Evolutionary conservation across 2,113 vertebrate genomes (phyloP), one percentile per base, ranked within the genome.

Genomic region (Myrmecophaga tridactyla): DNA sequence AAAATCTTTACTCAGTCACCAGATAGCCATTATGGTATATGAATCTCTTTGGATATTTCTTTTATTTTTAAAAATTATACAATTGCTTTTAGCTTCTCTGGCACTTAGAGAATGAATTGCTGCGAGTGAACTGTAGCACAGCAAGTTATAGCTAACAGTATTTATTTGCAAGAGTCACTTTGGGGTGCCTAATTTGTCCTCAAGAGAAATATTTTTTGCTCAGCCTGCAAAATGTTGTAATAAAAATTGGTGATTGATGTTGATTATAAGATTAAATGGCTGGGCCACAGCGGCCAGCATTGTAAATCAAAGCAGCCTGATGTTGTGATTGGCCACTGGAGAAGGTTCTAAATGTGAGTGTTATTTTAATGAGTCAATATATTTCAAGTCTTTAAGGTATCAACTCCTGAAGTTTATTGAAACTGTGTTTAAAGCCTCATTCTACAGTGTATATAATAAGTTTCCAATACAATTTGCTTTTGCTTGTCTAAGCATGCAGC

Each of bases 261-360:
- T 98, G 97, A 98, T 98, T 96, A 97, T 97, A 96, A 97, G 98
- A 98, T 99, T 98, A 98, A 98, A 98, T 95, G 98, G 95, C 97
- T 97, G 90, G 96, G 97, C 96, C 96, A 86, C 81, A 94, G 97
- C 97, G 96, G 97, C 97, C 96, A 97, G 72, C 86, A 84, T 89
- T 84, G 95, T 98, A 97, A 98, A 98, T 97, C 95, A 96, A 94
- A 98, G 96, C 95, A 96, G 92, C 96, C 94, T 89, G 95, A 93
- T 97, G 97, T 96, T 98, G 98, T 97, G 98, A 99, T 98, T 99
- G 99, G 99, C 98, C 98, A 98, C 96, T 89, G 25, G 98, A 98
- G 97, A 96, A 97, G 72, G 97, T 96, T 98, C 96, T 60, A 97
- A 98, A 98, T 98, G 97, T 69, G 96, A 97, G 86, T 14, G 27